Evolutionary conservation across 2,113 vertebrate genomes (phyloP).

Genomic region (Pteropus alecto): DNA sequence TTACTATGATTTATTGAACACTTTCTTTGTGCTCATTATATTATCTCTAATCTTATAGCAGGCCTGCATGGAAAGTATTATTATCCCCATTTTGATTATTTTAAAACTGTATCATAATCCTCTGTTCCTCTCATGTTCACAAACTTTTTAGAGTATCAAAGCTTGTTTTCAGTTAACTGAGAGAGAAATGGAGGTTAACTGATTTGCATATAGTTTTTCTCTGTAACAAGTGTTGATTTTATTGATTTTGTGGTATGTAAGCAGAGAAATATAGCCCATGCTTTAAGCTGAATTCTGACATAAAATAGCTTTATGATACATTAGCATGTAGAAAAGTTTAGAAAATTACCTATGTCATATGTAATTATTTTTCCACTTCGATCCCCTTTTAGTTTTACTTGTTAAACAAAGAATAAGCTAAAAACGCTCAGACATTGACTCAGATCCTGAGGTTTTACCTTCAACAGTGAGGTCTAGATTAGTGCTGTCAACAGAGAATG

Average conservation of each 20-base stretch:
- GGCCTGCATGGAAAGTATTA: background rate
- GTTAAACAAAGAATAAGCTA: background rate
- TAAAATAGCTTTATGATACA: background rate
- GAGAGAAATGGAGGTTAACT: background rate
- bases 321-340: background rate
- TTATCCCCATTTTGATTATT: slow-evolving; percentile 2
- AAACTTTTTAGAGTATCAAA: background rate
- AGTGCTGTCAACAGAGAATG: background rate
- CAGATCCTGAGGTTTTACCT: background rate
- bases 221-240: background rate
- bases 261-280: background rate
- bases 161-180: slow-evolving; percentile 12
- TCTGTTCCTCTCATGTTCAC: background rate
- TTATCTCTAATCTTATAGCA: background rate
- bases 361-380: background rate
- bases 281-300: slow-evolving; percentile 33
- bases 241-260: slow-evolving; percentile 20
- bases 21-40: background rate
- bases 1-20: background rate
- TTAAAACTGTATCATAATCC: background rate
- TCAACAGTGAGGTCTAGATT: background rate
- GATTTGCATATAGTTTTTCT: background rate
- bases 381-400: background rate
- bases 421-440: background rate
- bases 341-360: background rate